These are phyloP conservation scores for Aphaenogaster ashmeadi DNA, from an alignment of 1,140 invertebrate species.

Conservation along the genomic window DNA sequence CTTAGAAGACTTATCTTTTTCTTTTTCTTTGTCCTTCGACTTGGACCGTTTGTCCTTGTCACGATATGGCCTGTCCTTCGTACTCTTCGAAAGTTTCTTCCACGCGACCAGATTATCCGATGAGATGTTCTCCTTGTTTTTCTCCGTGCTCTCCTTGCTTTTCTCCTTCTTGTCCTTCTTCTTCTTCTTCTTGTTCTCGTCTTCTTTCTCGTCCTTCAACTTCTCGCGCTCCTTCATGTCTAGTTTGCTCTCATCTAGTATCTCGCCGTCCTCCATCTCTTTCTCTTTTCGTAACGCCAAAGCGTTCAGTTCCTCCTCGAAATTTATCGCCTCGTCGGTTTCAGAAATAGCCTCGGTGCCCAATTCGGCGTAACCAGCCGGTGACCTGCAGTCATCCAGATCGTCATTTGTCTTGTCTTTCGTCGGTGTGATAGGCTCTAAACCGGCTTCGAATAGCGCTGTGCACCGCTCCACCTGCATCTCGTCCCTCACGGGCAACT, in stretches of 20 bases:
- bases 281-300: slow-evolving; percentile 73
- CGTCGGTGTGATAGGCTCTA: slow-evolving; percentile 84
- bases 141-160: slow-evolving; percentile 87
- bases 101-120: slow-evolving; percentile 88
- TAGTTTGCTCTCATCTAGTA: slow-evolving; percentile 77
- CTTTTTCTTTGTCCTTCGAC: slow-evolving; percentile 82
- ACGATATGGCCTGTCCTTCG: slow-evolving; percentile 94
- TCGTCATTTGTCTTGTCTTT: slow-evolving; percentile 82
- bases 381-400: slow-evolving; percentile 82
- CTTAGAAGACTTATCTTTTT: slow-evolving; percentile 89
- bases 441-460: slow-evolving; percentile 69
- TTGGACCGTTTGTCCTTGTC: slow-evolving; percentile 89
- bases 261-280: slow-evolving; percentile 87
- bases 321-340: slow-evolving; percentile 84
- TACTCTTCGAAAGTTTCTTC: slow-evolving; percentile 93
- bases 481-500: slow-evolving; percentile 80
- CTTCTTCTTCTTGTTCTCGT: slow-evolving; percentile 83
- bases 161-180: slow-evolving; percentile 85
- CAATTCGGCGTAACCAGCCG: slow-evolving; percentile 83
- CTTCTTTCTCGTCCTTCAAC: slow-evolving; percentile 73
- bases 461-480: slow-evolving; percentile 43
- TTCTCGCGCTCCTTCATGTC: slow-evolving; percentile 79
- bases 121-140: slow-evolving; percentile 88
- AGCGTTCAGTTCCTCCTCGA: slow-evolving; percentile 82
- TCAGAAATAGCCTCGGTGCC: slow-evolving; percentile 85